These are phyloP conservation scores for Cataglyphis hispanica DNA, from an alignment of 1,140 invertebrate species.

Conservation along the genomic window DNA sequence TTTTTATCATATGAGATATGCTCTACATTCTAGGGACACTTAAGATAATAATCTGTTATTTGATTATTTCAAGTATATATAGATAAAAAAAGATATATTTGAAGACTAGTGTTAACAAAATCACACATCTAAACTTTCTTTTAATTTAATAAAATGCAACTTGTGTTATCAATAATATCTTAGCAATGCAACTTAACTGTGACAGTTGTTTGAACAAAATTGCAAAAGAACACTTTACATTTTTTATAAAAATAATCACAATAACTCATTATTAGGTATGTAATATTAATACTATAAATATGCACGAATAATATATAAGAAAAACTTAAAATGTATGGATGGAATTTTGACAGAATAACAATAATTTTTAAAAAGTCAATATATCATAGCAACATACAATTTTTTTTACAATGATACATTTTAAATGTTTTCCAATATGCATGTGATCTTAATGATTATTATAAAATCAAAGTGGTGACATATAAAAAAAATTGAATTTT, in stretches of 20 bases:
- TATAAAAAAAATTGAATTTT: slow-evolving; percentile 7
- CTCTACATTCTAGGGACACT: neutral
- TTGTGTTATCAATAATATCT: neutral
- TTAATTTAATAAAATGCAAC: slow-evolving; percentile 43
- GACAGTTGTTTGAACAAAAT: slow-evolving; percentile 51
- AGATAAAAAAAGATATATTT: slow-evolving; percentile 8
- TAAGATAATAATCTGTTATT: neutral
- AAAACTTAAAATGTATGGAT: slow-evolving; percentile 58
- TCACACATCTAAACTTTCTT: slow-evolving; percentile 29
- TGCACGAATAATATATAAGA: slow-evolving; percentile 42
- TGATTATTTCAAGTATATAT: neutral
- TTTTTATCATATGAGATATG: neutral
- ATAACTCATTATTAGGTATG: slow-evolving; percentile 47
- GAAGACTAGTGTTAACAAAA: slow-evolving; percentile 53
- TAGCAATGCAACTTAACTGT: slow-evolving; percentile 31
- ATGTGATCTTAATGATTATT: neutral
- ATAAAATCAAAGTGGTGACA: neutral
- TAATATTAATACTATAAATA: slow-evolving; percentile 57
- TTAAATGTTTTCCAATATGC: slow-evolving; percentile 55
- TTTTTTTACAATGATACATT: neutral
- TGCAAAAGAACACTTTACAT: slow-evolving; percentile 65
- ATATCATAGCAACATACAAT: slow-evolving; percentile 36
- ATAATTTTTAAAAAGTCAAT: slow-evolving; percentile 57
- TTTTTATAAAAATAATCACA: slow-evolving; percentile 69
- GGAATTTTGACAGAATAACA: slow-evolving; percentile 52